phyloP scores from a whole-genome alignment of 1,140 invertebrate species.

The Caenorhabditis elegans region DNA sequence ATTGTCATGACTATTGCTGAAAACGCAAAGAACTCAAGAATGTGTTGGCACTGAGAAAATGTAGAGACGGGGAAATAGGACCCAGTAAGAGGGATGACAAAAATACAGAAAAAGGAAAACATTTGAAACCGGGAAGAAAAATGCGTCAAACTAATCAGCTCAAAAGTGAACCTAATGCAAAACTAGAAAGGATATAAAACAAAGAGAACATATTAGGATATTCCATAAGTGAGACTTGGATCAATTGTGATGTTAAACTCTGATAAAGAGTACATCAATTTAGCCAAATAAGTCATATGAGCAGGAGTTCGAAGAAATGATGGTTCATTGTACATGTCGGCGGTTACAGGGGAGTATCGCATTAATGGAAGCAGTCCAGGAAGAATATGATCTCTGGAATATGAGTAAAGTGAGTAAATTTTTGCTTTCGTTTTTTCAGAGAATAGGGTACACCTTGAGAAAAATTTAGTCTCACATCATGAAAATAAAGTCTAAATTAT shows the following conservation, averaged over 20 bases:
- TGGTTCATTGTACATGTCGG: constrained; percentile 91
- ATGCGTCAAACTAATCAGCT: neutral
- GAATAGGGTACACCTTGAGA: no score
- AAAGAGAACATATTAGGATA: constrained; percentile 67
- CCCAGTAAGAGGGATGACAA: neutral
- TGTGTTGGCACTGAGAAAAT: neutral
- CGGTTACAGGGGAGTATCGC: constrained; percentile 80
- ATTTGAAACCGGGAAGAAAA: neutral
- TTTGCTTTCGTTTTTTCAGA: no score
- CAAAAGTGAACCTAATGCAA: neutral
- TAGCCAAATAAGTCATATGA: constrained; percentile 82
- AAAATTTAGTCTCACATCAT: no score
- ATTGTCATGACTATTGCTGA: neutral
- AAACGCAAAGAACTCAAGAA: neutral
- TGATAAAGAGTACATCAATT: constrained; percentile 86
- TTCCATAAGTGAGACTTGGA: constrained; percentile 88
- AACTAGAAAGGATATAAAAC: constrained; percentile 8
- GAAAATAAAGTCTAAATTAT: no score
- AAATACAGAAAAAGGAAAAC: neutral
- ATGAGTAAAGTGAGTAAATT: no score
- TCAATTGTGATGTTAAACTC: constrained; percentile 90
- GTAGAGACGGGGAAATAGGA: neutral
- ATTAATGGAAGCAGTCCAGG: constrained; percentile 84
- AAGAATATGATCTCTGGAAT: constrained; percentile 82
- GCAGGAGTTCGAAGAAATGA: constrained; percentile 85